Percentiles rank a stretch among this genome's conserved stretches.
These are phyloP conservation scores for Porites lobata DNA, from an alignment of 92 coral and sea anemone species.

Conservation along the genomic window DNA sequence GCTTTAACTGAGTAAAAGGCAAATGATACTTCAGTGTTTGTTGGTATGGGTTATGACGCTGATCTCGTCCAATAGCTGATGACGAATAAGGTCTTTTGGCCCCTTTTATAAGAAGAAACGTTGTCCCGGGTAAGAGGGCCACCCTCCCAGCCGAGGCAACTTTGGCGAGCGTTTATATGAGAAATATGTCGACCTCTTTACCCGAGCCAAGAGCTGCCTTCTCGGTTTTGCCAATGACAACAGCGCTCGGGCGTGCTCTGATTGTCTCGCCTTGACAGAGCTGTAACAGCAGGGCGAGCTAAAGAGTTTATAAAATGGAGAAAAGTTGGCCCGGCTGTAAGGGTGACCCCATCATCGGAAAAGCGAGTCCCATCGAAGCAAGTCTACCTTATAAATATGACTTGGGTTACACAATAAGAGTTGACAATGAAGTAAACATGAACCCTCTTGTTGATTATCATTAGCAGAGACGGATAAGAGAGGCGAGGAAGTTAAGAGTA, in stretches of 20 bases:
- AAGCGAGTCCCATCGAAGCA: not conserved
- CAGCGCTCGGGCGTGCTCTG: not conserved
- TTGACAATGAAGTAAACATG: not conserved
- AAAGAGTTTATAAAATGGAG: conserved; percentile 1
- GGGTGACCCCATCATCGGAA: conserved; percentile 8
- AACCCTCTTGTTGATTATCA: not conserved
- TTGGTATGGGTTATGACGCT: not conserved
- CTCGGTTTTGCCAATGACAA: not conserved
- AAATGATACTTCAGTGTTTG: conserved; percentile 1
- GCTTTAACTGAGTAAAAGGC: not conserved
- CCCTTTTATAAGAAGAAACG: not conserved
- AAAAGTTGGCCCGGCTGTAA: conserved; percentile 6
- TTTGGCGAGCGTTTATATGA: too few species aligned
- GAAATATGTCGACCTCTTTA: too few species aligned
- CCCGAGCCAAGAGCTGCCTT: not conserved
- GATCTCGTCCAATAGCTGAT: conserved; percentile 10
- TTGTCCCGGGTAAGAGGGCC: not conserved
- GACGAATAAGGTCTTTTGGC: conserved; percentile 4
- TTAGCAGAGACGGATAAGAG: conserved; percentile 9
- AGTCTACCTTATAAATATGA: conserved; percentile 1
- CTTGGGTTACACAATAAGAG: conserved; percentile 1
- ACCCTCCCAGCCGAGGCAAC: not conserved
- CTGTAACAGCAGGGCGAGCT: not conserved
- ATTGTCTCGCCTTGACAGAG: too few species aligned
- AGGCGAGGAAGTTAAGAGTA: conserved; percentile 1